phyloP scores from a whole-genome alignment of 2,888 invertebrate species.

The Scrobipalpa costella region DNA sequence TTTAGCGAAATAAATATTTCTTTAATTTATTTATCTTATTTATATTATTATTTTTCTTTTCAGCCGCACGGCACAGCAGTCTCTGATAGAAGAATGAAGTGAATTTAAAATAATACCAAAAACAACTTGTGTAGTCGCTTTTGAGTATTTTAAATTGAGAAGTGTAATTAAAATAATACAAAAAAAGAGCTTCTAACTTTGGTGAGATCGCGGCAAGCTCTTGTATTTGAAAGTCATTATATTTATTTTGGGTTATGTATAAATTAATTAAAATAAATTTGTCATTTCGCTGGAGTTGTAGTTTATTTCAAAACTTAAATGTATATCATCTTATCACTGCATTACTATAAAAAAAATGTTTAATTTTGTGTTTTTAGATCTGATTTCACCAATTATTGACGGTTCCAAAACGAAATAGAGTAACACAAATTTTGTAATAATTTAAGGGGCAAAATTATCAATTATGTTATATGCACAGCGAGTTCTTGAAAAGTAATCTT shows the following conservation, averaged over 20 bases:
- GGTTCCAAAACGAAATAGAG: too few species aligned
- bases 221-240: not conserved
- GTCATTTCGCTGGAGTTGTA: too few species aligned
- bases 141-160: conserved; percentile 20
- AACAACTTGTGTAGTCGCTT: conserved; percentile 19
- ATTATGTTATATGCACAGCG: too few species aligned
- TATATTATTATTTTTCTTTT: not conserved
- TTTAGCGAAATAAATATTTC: too few species aligned
- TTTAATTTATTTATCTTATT: too few species aligned
- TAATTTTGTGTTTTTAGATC: not conserved
- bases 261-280: too few species aligned
- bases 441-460: too few species aligned
- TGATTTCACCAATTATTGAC: not conserved
- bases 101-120: conserved; percentile 11
- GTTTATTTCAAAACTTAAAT: too few species aligned
- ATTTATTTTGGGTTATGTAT: not conserved
- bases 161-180: conserved; percentile 14
- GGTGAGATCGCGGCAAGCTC: not conserved
- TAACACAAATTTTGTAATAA: too few species aligned
- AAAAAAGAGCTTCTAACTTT: conserved; percentile 11
- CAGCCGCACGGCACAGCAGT: not conserved
- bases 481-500: too few species aligned
- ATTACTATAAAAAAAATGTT: too few species aligned
- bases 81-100: not conserved
- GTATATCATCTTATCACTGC: too few species aligned